Conservation (phyloP, 1,140 invertebrate species). For the Papilio xuthus region DNA sequence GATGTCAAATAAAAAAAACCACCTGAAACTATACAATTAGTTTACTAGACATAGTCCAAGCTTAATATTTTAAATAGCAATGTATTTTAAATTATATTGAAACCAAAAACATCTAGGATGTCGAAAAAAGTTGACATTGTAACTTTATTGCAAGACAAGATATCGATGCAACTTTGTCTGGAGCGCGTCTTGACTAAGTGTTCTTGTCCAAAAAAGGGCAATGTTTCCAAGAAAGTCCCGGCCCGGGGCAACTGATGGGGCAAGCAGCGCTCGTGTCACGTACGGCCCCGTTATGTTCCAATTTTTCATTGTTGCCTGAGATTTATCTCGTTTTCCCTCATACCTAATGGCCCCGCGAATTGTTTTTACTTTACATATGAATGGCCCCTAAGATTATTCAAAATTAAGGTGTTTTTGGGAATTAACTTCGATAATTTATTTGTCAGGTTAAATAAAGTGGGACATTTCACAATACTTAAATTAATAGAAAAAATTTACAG, state of each 20-base stretch:
- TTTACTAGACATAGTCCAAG: neutral
- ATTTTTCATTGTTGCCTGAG: constrained; percentile 57
- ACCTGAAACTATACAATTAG: neutral
- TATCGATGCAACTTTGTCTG: constrained; percentile 14
- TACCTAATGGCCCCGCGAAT: constrained; percentile 44
- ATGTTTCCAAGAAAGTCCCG: constrained; percentile 24
- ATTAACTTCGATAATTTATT: neutral
- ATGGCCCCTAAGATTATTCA: constrained; percentile 12
- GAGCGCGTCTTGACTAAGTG: constrained; percentile 3
- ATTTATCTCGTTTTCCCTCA: constrained; percentile 49
- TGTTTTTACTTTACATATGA: constrained; percentile 43
- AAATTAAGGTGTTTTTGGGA: neutral
- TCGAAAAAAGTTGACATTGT: neutral
- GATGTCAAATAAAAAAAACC: neutral
- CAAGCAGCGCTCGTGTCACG: constrained; percentile 49
- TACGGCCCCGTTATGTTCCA: constrained; percentile 54
- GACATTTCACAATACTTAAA: neutral
- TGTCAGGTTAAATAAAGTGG: neutral
- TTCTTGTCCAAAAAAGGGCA: neutral
- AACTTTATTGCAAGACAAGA: neutral
- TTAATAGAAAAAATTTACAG: neutral
- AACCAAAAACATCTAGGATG: neutral
- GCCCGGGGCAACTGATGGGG: neutral
- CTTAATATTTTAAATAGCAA: too few relatives aligned
- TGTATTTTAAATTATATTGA: neutral